Evolutionary conservation across 2,113 vertebrate species (phyloP).

Genomic region (Cavia aperea): DNA sequence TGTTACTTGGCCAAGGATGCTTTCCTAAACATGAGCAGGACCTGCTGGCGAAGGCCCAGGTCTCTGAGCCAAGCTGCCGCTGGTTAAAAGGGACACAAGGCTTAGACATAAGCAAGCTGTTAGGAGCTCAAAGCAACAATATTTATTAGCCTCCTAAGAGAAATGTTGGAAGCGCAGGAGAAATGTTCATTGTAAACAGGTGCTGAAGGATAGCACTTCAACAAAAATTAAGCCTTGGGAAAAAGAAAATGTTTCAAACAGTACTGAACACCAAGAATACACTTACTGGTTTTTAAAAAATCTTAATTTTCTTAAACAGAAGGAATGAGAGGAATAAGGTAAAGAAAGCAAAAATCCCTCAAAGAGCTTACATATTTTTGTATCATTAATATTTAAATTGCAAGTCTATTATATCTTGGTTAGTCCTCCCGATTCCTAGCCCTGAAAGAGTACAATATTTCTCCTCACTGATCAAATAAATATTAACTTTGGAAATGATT

Average conservation of each 20-base stretch:
- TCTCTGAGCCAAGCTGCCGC: conserved; percentile 48
- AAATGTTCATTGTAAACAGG: conserved; percentile 33
- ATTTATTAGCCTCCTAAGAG: conserved; percentile 48
- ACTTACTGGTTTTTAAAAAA: background rate
- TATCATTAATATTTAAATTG: conserved; percentile 20
- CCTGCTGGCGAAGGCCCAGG: conserved; percentile 43
- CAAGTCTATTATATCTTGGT: background rate
- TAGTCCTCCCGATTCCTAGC: background rate
- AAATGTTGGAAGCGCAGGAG: background rate
- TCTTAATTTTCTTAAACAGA: background rate
- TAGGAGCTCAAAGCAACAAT: conserved; percentile 14
- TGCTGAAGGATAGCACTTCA: conserved; percentile 5
- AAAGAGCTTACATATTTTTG: background rate
- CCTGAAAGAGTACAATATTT: background rate
- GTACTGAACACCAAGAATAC: background rate
- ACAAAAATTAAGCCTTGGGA: conserved; percentile 3
- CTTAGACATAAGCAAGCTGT: conserved; percentile 57
- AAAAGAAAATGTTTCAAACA: conserved; percentile 9
- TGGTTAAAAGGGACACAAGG: conserved; percentile 36
- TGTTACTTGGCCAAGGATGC: conserved; percentile 52
- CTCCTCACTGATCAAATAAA: background rate
- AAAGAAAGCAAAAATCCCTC: background rate
- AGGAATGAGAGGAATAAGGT: background rate
- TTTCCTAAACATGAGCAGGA: background rate
- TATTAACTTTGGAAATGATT: conserved; percentile 1